Conservation (phyloP, 2,888 invertebrate genomes). For the Acleris cristana region DNA sequence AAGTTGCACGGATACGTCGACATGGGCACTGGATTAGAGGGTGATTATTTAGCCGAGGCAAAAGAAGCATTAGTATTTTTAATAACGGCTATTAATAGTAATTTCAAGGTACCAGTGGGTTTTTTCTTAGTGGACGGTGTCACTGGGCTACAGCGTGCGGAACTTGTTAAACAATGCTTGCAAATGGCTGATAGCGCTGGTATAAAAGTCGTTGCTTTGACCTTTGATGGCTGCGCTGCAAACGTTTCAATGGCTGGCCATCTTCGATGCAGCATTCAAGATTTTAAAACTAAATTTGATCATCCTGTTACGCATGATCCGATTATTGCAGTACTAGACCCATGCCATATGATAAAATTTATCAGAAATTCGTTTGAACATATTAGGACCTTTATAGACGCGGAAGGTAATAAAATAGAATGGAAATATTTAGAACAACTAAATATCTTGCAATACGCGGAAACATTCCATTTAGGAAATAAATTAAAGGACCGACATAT, state of each 20-base stretch:
- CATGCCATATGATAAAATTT: slow-evolving; percentile 40
- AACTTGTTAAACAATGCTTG: slow-evolving; percentile 26
- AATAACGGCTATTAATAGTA: slow-evolving; percentile 41
- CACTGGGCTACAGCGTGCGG: slow-evolving; percentile 37
- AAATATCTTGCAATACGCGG: slow-evolving; percentile 8
- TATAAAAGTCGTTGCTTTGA: slow-evolving; percentile 39
- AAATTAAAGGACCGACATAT: slow-evolving; percentile 14
- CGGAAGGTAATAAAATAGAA: slow-evolving; percentile 11
- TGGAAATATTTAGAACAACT: slow-evolving; percentile 5
- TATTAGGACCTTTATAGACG: slow-evolving; percentile 22
- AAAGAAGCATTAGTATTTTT: slow-evolving; percentile 45
- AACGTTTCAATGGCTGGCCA: too few relatives aligned
- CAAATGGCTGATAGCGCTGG: too few relatives aligned
- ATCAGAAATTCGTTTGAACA: slow-evolving; percentile 38
- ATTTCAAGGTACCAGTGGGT: slow-evolving; percentile 44
- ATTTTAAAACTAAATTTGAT: too few relatives aligned
- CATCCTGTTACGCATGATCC: too few relatives aligned
- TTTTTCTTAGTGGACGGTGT: slow-evolving; percentile 45
- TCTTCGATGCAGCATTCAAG: too few relatives aligned
- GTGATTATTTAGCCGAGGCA: slow-evolving; percentile 39
- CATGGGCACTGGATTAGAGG: slow-evolving; percentile 40
- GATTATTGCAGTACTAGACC: too few relatives aligned
- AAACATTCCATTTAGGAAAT: slow-evolving; percentile 16
- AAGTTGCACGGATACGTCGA: slow-evolving; percentile 50
- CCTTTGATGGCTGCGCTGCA: slow-evolving; percentile 39